Evolutionary conservation across 2,113 vertebrate species (phyloP), one percentile per base, ranked within the genome.

Genomic region (Alouatta palliata): DNA sequence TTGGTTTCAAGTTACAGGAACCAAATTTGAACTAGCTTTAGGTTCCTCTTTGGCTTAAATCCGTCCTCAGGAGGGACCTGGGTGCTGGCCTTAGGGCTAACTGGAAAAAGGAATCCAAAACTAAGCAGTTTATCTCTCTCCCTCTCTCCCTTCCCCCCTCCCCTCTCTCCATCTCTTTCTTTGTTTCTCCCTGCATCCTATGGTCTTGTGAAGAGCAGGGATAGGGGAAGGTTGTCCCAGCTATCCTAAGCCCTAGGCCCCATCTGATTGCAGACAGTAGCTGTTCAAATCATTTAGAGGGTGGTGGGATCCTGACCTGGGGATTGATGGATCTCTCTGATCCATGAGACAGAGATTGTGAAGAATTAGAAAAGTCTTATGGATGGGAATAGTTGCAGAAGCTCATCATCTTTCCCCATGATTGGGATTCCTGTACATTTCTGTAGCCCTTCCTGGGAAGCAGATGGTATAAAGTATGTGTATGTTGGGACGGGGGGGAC

Each of bases 1-100:
- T 54, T 37, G n/a, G 23, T 92, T 90, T 93, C 58, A 68, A 79
- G 70, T 88, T 75, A 21, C 2, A 86, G 70, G 90, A 80, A 91
- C 40, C 21, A 92, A 85, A 90, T 37, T 45, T 90, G 64, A 84
- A 32, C 58, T 66, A 73, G 32, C 14, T 85, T 81, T 6, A n/a
- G 12, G 11, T 77, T 66, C 45, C 70, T 83, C 32, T 61, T 17
- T 80, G 73, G 25, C 25, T 87, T 61, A 73, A 70, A 73, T 61
- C 9, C 37, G 83, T 91, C 16, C 45, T 49, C 27, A 77, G 3
- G 47, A 70, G 16, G 37, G 61, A n/a, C 12, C 12, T 2, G 17
- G 35, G 11, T 68, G 35, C 61, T 66, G 30, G 71, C 16, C 40
- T 91, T 91, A 64, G 27, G 40, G 32, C 20, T 45, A 45, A 81